Evolutionary conservation across 64 coral and sea anemone genomes (phyloP).

Genomic region (Catalaphyllia jardinei): DNA sequence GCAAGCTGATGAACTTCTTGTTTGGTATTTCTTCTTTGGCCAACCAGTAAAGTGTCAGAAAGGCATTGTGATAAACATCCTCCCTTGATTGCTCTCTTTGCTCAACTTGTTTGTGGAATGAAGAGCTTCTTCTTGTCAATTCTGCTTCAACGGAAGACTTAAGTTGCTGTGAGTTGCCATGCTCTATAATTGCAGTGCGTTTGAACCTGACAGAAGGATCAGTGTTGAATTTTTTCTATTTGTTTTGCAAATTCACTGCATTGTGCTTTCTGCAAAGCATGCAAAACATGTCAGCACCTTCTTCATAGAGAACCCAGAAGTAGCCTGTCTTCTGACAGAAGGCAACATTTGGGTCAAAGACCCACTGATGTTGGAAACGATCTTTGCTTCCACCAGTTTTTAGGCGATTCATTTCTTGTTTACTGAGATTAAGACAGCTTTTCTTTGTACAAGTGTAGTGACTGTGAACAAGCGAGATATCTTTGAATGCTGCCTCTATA

Average conservation of each 20-base stretch:
- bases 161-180: slow-evolving; percentile 38
- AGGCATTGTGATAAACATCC: slow-evolving; percentile 35
- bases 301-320: slow-evolving; percentile 51
- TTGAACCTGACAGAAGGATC: slow-evolving; percentile 35
- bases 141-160: slow-evolving; percentile 52
- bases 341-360: slow-evolving; percentile 21
- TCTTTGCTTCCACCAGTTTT: neutral
- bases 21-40: slow-evolving; percentile 51
- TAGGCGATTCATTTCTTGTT: too few species aligned
- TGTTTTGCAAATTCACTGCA: slow-evolving; percentile 44
- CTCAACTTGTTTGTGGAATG: slow-evolving; percentile 46
- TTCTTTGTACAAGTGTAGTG: too few species aligned
- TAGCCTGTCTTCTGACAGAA: slow-evolving; percentile 46
- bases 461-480: too few species aligned
- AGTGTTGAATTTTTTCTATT: slow-evolving; percentile 22
- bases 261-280: slow-evolving; percentile 58
- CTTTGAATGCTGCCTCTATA: too few species aligned
- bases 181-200: slow-evolving; percentile 33
- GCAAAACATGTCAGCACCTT: slow-evolving; percentile 54
- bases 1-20: slow-evolving; percentile 39
- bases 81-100: slow-evolving; percentile 43
- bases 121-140: slow-evolving; percentile 39
- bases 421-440: too few species aligned
- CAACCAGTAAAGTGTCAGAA: slow-evolving; percentile 40
- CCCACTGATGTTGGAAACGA: slow-evolving; percentile 51